phyloP scores from a whole-genome alignment of 2,888 invertebrate species.

The Cheilosia grossa region DNA sequence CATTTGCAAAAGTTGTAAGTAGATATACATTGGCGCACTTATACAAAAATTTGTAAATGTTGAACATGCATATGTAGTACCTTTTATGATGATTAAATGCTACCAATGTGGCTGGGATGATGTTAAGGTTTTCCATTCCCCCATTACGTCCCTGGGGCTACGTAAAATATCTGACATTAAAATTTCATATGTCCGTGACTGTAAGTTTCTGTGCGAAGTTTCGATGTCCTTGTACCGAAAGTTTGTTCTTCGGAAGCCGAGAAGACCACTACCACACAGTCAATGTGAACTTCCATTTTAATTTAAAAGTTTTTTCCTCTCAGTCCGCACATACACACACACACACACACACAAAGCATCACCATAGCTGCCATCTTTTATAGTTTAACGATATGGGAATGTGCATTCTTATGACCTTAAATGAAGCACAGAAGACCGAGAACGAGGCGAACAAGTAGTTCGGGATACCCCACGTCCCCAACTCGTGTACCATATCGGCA shows the following conservation, averaged over 20 bases:
- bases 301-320: constrained; percentile 69
- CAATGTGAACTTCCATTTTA: constrained; percentile 70
- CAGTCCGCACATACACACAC: constrained; percentile 12
- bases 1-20: constrained; percentile 56
- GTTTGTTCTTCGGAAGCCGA: constrained; percentile 51
- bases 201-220: constrained; percentile 59
- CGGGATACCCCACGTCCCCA: not conserved
- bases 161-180: constrained; percentile 69
- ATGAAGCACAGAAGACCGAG: constrained; percentile 30
- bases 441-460: constrained; percentile 27
- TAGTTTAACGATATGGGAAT: constrained; percentile 64
- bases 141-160: constrained; percentile 52
- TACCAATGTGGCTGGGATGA: constrained; percentile 50
- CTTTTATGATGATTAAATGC: constrained; percentile 75
- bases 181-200: constrained; percentile 66
- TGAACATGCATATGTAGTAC: constrained; percentile 54
- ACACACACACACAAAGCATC: constrained; percentile 12
- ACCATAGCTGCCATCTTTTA: constrained; percentile 58
- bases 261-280: constrained; percentile 45
- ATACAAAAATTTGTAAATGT: constrained; percentile 44
- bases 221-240: constrained; percentile 65
- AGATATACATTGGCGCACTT: constrained; percentile 30
- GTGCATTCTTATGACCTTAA: constrained; percentile 52
- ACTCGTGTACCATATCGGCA: not conserved
- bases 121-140: constrained; percentile 14